Conservation (phyloP, 2,113 vertebrate genomes). For the Sinocyclocheilus maitianheensis region DNA sequence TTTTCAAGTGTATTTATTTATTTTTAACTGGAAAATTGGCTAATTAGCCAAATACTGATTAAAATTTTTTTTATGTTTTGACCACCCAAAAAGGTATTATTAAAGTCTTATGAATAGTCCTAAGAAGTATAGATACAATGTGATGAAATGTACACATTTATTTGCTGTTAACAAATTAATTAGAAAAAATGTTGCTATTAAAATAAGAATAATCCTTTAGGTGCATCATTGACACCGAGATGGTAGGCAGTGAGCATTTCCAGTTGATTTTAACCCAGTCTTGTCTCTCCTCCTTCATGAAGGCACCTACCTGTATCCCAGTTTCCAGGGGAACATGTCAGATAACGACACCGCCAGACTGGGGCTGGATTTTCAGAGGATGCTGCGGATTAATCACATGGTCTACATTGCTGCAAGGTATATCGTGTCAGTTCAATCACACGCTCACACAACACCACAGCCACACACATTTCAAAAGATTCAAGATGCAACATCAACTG, state of each 20-base stretch:
- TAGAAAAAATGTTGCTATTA: not conserved
- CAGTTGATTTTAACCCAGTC: not conserved
- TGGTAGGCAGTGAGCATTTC: not conserved
- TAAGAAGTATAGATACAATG: no score
- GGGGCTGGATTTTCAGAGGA: conserved; percentile 89
- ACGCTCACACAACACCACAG: not conserved
- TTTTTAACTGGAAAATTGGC: no score
- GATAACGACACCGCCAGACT: conserved; percentile 84
- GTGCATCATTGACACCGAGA: not conserved
- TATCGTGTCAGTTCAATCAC: conserved; percentile 54
- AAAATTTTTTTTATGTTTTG: no score
- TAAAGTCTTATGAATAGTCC: no score
- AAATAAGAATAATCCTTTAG: conserved; percentile 4
- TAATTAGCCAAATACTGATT: no score
- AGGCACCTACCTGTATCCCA: conserved; percentile 82
- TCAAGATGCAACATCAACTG: not conserved
- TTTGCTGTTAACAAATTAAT: not conserved
- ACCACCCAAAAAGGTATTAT: no score
- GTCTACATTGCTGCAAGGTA: conserved; percentile 90
- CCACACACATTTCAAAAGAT: not conserved
- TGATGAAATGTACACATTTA: no score
- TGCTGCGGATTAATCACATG: conserved; percentile 87
- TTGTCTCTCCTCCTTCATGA: not conserved
- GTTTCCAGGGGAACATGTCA: conserved; percentile 83
- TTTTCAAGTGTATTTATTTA: no score